Evolutionary conservation across 2,797 vertebrate species (phyloP).

Genomic region (Heliangelus exortis): DNA sequence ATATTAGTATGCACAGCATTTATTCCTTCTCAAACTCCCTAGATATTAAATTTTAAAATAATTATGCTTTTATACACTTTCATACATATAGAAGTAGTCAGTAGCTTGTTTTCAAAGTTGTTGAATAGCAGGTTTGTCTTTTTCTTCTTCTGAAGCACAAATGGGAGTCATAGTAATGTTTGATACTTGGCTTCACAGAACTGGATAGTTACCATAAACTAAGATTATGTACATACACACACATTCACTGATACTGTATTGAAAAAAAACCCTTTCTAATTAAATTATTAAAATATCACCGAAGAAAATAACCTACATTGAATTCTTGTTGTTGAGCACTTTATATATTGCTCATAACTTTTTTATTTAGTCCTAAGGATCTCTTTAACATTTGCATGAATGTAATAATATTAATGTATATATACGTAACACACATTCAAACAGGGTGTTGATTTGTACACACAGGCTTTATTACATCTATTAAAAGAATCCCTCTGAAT

Average conservation of each 20-base stretch:
- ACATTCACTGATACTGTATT: background rate
- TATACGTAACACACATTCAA: background rate
- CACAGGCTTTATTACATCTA: background rate
- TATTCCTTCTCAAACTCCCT: background rate
- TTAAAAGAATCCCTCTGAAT: background rate
- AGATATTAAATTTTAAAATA: background rate
- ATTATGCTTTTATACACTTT: background rate
- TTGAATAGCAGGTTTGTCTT: background rate
- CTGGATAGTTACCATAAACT: background rate
- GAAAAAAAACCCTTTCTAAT: accelerated
- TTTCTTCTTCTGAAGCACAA: background rate
- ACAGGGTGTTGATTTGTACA: background rate
- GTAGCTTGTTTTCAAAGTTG: background rate
- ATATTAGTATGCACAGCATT: background rate
- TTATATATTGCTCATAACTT: background rate
- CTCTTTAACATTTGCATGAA: background rate
- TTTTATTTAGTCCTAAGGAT: background rate
- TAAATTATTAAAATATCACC: background rate
- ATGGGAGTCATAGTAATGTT: background rate
- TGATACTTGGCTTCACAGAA: background rate
- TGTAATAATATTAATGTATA: background rate
- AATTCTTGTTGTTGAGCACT: background rate
- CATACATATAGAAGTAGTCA: background rate
- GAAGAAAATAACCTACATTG: background rate
- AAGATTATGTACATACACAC: background rate